Evolutionary conservation across 2,888 invertebrate genomes (phyloP).

Genomic region (Dasypolia templi): DNA sequence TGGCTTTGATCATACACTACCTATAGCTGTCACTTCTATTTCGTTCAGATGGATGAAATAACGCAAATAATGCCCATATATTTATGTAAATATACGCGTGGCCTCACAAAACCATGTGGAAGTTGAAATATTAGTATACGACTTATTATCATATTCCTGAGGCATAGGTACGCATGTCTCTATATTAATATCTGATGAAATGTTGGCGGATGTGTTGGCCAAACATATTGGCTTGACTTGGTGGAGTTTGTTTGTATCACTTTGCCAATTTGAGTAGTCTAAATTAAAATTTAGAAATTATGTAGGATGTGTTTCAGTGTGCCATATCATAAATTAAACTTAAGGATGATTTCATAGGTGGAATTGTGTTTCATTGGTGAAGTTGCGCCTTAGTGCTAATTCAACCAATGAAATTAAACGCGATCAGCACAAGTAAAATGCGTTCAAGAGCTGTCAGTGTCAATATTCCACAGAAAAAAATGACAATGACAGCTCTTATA

Average conservation of each 20-base stretch:
- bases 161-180: slow-evolving; percentile 51
- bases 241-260: slow-evolving; percentile 11
- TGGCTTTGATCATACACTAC: slow-evolving; percentile 35
- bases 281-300: slow-evolving; percentile 9
- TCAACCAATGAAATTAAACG: too few relatives aligned
- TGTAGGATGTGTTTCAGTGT: neutral
- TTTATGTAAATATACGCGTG: slow-evolving; percentile 39
- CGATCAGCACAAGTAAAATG: too few relatives aligned
- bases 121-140: slow-evolving; percentile 62
- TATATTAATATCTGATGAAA: slow-evolving; percentile 62
- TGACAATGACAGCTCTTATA: too few relatives aligned
- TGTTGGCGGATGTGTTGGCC: slow-evolving; percentile 49
- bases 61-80: slow-evolving; percentile 46
- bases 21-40: slow-evolving; percentile 26
- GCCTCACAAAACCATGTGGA: slow-evolving; percentile 51
- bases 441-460: too few relatives aligned
- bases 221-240: slow-evolving; percentile 26
- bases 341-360: too few relatives aligned
- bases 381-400: too few relatives aligned
- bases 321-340: neutral
- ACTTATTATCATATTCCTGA: slow-evolving; percentile 56
- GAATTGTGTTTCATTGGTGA: too few relatives aligned
- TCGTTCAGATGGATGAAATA: slow-evolving; percentile 48
- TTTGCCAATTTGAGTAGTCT: slow-evolving; percentile 15
- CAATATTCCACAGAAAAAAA: too few relatives aligned